Evolutionary conservation across 2,888 invertebrate genomes (phyloP), one percentile per base, ranked within the genome.

Genomic region (Limenitis camilla): DNA sequence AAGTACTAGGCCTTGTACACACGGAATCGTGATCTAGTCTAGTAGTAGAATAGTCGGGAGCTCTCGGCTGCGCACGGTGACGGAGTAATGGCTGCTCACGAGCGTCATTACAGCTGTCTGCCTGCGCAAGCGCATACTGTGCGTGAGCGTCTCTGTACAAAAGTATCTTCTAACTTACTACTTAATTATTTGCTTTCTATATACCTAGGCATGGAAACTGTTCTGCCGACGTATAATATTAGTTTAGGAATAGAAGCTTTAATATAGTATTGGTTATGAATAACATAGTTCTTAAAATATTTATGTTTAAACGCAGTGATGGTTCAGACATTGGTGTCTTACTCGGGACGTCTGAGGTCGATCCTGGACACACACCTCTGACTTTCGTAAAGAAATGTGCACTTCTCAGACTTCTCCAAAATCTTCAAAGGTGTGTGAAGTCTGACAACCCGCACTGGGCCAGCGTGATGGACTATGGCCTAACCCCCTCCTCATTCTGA

Each of bases 21-120:
- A 60, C 45, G 48, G 49, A 53, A 56, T 61, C 64, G 63, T 61
- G 64, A 64, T 56, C 58, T 59, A 45, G n/a, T 19, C 19, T 19
- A 19, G 19, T 1, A 19, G 19, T 19, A 3, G 56, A 52, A 47
- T 52, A 27, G 56, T 67, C 72, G 73, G 78, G 68, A 69, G 80
- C 75, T 53, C 52, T 72, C 74, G 59, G 62, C 55, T 58, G 69
- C 72, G 61, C 67, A 60, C 69, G 68, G 72, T 69, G 76, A 71
- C 71, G 69, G 64, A 63, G 62, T 80, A 78, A 80, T 80, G 67
- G 74, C 71, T 70, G 68, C 66, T 71, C 79, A 79, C 79, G 79
- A 65, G 61, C 56, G 58, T 68, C 51, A 76, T 78, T 77, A 77
- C 68, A 46, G 53, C 59, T 58, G 52, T 60, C 65, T 58, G 64